Evolutionary conservation across 2,888 invertebrate genomes (phyloP).

Genomic region (Lissocephala sabroskyi): DNA sequence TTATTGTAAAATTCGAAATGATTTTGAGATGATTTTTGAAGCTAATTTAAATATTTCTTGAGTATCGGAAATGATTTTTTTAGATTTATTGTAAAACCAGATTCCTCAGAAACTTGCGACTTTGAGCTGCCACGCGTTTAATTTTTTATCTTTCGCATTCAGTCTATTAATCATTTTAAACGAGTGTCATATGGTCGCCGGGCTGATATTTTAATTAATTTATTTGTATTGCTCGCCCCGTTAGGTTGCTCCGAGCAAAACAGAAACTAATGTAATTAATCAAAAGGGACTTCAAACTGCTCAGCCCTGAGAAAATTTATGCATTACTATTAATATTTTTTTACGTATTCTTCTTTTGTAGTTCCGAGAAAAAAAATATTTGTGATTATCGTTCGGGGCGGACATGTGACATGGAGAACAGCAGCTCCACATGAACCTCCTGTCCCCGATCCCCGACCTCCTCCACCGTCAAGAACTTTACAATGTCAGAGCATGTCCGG

Average conservation of each 20-base stretch:
- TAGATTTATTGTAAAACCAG: too few species aligned
- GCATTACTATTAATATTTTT: conserved; percentile 41
- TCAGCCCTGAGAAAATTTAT: conserved; percentile 33
- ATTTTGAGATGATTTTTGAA: too few species aligned
- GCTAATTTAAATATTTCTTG: too few species aligned
- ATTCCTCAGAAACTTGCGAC: too few species aligned
- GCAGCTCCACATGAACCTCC: too few species aligned
- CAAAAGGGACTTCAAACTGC: conserved; percentile 29
- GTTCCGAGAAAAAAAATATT: conserved; percentile 29
- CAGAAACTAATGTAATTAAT: conserved; percentile 31
- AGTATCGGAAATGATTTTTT: too few species aligned
- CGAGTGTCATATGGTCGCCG: not conserved
- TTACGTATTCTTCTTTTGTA: conserved; percentile 22
- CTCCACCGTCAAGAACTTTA: too few species aligned
- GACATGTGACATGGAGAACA: conserved; percentile 44
- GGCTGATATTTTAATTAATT: conserved; percentile 24
- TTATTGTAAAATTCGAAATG: too few species aligned
- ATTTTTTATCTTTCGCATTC: conserved; percentile 4
- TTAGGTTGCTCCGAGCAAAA: conserved; percentile 21
- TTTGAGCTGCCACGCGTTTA: not conserved
- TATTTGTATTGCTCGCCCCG: conserved; percentile 11
- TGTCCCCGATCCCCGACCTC: too few species aligned
- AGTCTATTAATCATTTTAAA: conserved; percentile 36
- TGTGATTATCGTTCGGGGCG: conserved; percentile 36
- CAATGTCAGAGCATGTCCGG: too few species aligned